These are phyloP conservation scores for Ectobius pallidus DNA, from an alignment of 2,888 invertebrate species.

Conservation along the genomic window DNA sequence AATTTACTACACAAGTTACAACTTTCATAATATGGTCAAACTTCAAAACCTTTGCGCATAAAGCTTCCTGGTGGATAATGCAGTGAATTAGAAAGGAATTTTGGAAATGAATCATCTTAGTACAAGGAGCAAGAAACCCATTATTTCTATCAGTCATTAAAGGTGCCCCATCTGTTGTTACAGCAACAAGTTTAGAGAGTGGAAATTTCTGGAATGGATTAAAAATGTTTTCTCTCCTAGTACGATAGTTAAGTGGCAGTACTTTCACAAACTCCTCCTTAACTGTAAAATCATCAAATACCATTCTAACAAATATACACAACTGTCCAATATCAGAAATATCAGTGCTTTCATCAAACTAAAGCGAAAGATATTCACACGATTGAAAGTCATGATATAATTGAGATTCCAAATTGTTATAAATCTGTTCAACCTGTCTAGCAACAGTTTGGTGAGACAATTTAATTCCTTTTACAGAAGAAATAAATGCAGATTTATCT, in stretches of 20 bases:
- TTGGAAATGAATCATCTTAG: slow-evolving; percentile 18
- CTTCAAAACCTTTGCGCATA: slow-evolving; percentile 30
- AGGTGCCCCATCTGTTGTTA: slow-evolving; percentile 23
- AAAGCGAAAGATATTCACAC: not conserved
- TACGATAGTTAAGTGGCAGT: not conserved
- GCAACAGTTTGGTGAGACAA: not conserved
- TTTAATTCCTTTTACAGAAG: too few species aligned
- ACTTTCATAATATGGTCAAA: slow-evolving; percentile 33
- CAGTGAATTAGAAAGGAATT: slow-evolving; percentile 26
- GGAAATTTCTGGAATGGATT: not conserved
- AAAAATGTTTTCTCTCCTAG: slow-evolving; percentile 12
- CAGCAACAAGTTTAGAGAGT: not conserved
- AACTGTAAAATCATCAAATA: not conserved
- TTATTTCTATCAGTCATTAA: slow-evolving; percentile 4
- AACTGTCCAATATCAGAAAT: not conserved
- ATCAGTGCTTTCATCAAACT: not conserved
- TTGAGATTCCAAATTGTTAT: not conserved
- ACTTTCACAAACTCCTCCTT: slow-evolving; percentile 1
- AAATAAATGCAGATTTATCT: too few species aligned
- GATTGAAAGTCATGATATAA: not conserved
- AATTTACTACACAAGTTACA: slow-evolving; percentile 22
- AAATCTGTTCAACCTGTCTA: not conserved
- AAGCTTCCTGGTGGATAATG: slow-evolving; percentile 31
- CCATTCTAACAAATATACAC: slow-evolving; percentile 3
- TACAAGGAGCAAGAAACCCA: slow-evolving; percentile 7